Evolutionary conservation across 2,888 invertebrate genomes (phyloP).

Genomic region (Marasmarcha lunaedactyla): DNA sequence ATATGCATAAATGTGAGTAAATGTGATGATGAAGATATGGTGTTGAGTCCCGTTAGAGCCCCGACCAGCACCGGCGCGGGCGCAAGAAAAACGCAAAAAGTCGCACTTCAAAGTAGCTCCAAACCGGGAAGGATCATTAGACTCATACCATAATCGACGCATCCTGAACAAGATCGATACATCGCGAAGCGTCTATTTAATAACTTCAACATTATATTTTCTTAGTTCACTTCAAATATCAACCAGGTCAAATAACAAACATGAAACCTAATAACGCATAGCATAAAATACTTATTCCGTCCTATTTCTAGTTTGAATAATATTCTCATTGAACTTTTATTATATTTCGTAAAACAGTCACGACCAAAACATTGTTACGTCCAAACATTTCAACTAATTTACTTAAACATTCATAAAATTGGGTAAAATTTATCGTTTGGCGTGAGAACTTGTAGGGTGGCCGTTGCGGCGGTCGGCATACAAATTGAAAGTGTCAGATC

Average conservation of each 20-base stretch:
- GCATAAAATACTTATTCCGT: conserved; percentile 1
- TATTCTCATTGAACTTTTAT: neutral
- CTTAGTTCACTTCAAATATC: conserved; percentile 39
- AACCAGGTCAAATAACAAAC: conserved; percentile 17
- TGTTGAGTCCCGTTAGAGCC: no score
- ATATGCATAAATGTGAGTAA: no score
- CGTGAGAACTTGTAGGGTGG: conserved; percentile 62
- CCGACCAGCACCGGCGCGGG: conserved; percentile 13
- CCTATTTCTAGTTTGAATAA: neutral
- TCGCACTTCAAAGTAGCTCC: conserved; percentile 44
- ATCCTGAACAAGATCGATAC: conserved; percentile 60
- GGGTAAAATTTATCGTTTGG: conserved; percentile 37
- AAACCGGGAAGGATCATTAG: conserved; percentile 62
- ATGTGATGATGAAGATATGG: no score
- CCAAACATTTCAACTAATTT: neutral
- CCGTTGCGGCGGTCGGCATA: conserved; percentile 39
- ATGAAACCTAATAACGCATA: no score
- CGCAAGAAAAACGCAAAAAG: conserved; percentile 56
- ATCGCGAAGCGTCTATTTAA: conserved; percentile 41
- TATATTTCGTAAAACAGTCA: no score
- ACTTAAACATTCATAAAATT: conserved; percentile 25
- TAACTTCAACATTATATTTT: conserved; percentile 27
- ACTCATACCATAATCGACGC: conserved; percentile 59
- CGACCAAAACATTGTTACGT: neutral
- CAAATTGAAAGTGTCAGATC: conserved; percentile 48